Percentiles rank a stretch among this genome's conserved stretches.
phyloP scores from a whole-genome alignment of 2,797 vertebrate genomes.

The Myoxocephalus aenaeus region DNA sequence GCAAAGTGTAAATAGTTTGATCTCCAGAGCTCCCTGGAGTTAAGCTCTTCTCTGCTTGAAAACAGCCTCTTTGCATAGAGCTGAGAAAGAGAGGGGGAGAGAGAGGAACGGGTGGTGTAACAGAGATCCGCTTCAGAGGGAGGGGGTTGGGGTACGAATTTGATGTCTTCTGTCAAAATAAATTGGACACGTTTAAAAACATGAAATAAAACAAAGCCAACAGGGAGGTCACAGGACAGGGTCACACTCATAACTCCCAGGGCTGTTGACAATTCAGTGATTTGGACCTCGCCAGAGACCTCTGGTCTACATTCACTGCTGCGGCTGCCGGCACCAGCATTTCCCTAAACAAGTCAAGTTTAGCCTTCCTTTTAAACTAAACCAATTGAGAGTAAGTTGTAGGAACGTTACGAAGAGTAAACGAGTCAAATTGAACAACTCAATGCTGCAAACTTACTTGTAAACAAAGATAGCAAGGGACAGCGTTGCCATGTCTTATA shows the following conservation, averaged over 20 bases:
- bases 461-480: neutral
- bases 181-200: neutral
- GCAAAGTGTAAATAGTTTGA: slow-evolving; percentile 59
- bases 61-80: slow-evolving; percentile 44
- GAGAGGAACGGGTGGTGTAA: slow-evolving; percentile 11
- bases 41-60: slow-evolving; percentile 63
- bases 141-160: neutral
- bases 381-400: neutral
- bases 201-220: neutral
- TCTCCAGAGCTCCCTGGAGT: slow-evolving; percentile 60
- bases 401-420: neutral
- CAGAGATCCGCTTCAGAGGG: slow-evolving; percentile 22
- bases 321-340: neutral
- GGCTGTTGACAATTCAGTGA: neutral
- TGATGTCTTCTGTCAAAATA: slow-evolving; percentile 6
- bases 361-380: neutral
- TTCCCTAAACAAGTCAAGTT: too few species aligned
- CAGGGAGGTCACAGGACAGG: neutral
- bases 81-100: neutral
- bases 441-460: neutral
- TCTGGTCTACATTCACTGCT: neutral
- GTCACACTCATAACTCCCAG: neutral
- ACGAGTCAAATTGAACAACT: neutral
- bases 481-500: neutral
- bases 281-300: neutral